Evolutionary conservation across 2,888 invertebrate species (phyloP), one percentile per base, ranked within the genome.

Genomic region (Conchocele bisecta): DNA sequence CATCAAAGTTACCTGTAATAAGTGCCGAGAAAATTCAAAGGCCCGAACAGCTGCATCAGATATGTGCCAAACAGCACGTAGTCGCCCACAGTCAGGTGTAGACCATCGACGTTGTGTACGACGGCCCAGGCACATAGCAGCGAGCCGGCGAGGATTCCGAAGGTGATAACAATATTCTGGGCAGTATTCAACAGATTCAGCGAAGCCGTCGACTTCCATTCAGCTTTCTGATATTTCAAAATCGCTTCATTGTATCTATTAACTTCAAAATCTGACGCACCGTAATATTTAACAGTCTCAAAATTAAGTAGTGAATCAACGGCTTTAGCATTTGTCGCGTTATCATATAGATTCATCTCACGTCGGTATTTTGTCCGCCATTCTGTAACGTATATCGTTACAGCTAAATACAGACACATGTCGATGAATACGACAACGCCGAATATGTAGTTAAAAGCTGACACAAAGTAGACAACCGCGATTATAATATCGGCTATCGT

Each of bases 281-380:
- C 96, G 89, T 98, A 99, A 92, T 99, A 99, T 91, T 99, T 99
- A 0, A 98, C 99, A 0, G 99, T 99, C 92, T 99, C 99, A 92
- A 97, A 99, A 92, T 99, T 99, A 15, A 99, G 93, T 59, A 99
- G 92, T 0, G 99, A 98, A 91, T 99, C 99, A 0, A 99, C 98
- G 60, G 97, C 97, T 69, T 95, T 94, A 5, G 97, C 96, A 85
- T 96, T 95, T 69, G 96, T 95, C 37, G 95, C 96, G 91, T 99
- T 99, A 89, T 99, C 98, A 0, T 97, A 95, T 29, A 95, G 92
- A 92, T 99, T 99, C 97, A 98, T 98, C 5, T 95, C 94, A 33
- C 98, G 93, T 82, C 98, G 95, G 92, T 94, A 99, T 91, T 98
- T 97, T 0, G 98, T 99, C 15, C 99, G 93, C 99, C 99, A 99